Evolutionary conservation across 2,888 invertebrate genomes (phyloP).

Genomic region (Gasteruption jaculator): DNA sequence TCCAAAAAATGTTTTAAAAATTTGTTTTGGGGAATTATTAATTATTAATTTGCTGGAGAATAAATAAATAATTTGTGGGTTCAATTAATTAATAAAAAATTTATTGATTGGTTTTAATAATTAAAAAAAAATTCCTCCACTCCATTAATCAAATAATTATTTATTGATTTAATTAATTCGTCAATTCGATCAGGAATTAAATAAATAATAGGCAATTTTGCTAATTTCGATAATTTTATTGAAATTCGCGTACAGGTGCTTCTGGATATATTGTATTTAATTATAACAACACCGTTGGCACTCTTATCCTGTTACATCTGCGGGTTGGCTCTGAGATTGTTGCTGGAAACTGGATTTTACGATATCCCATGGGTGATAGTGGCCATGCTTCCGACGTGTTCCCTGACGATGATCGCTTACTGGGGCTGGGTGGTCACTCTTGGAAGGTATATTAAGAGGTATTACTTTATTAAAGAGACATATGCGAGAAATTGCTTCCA

Average conservation of each 20-base stretch:
- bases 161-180: not conserved
- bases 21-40: not conserved
- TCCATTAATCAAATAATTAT: not conserved
- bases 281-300: constrained; percentile 45
- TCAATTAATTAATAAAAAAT: no score
- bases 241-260: constrained; percentile 35
- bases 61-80: no score
- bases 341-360: constrained; percentile 37
- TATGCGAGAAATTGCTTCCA: not conserved
- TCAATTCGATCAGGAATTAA: no score
- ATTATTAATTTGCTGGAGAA: no score
- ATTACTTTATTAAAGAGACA: constrained; percentile 8
- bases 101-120: no score
- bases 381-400: constrained; percentile 47
- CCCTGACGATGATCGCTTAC: constrained; percentile 44
- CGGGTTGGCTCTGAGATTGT: constrained; percentile 38
- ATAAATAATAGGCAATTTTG: no score
- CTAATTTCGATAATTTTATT: not conserved
- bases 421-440: constrained; percentile 48
- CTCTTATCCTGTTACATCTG: constrained; percentile 47
- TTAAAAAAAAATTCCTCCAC: not conserved
- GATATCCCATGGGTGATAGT: constrained; percentile 47
- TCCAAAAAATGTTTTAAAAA: not conserved
- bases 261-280: constrained; percentile 42
- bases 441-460: constrained; percentile 40